Evolutionary conservation across 2,113 vertebrate species (phyloP).

Genomic region (Burhinus bistriatus): DNA sequence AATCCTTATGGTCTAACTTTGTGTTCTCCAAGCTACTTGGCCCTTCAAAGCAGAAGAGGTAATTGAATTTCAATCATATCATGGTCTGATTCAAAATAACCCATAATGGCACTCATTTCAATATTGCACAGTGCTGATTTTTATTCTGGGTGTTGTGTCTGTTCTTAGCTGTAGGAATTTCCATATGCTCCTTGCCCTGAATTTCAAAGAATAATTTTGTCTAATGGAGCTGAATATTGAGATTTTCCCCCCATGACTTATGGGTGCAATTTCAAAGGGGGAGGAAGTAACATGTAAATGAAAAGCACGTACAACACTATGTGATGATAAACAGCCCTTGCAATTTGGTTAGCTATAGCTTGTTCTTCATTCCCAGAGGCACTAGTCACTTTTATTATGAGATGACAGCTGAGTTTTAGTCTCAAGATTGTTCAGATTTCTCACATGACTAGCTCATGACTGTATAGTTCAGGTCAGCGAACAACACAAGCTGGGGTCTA

Average conservation of each 20-base stretch:
- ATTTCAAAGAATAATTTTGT: slow-evolving; percentile 52
- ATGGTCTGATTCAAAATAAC: slow-evolving; percentile 12
- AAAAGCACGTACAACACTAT: neutral
- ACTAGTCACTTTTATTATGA: neutral
- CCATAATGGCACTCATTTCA: slow-evolving; percentile 26
- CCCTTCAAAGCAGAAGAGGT: neutral
- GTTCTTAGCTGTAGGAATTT: slow-evolving; percentile 44
- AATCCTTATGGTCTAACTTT: neutral
- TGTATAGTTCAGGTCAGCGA: neutral
- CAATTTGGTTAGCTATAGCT: neutral
- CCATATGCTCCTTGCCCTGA: slow-evolving; percentile 57
- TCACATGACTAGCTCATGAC: neutral
- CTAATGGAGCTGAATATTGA: slow-evolving; percentile 55
- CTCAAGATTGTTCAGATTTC: neutral
- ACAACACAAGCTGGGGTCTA: neutral
- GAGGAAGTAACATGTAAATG: neutral
- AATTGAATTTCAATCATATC: slow-evolving; percentile 46
- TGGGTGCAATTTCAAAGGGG: neutral
- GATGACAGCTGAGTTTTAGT: slow-evolving; percentile 15
- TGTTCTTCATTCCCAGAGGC: neutral
- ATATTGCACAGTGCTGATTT: neutral
- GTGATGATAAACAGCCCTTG: neutral
- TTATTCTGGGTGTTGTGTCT: slow-evolving; percentile 14
- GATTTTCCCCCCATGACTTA: neutral
- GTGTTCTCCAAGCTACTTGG: neutral